Base-by-base conservation (phyloP, 2,113 vertebrate genomes). In the Pimephales promelas region DNA sequence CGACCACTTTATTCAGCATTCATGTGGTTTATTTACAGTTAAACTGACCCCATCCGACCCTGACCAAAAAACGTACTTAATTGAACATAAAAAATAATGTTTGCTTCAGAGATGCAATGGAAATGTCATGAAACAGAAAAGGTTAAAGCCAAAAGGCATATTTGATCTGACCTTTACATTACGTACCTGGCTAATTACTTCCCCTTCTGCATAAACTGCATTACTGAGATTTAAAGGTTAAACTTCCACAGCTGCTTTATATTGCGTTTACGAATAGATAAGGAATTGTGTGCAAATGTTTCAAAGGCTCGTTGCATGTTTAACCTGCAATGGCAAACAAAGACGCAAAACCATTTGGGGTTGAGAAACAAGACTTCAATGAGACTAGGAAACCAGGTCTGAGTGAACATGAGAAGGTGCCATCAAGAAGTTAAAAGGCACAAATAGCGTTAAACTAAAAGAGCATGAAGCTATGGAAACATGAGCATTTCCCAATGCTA, bases 171-270 rank as follows among this genome's bases (percentile, higher is more conserved):
- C 92, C 91, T 94, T 93, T 93, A 88, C 86, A 74, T 84, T 80
- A 73, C 81, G 79, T 64, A 83, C 81, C 82, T 85, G 88, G 88
- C 90, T 92, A 93, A 93, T 95, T 92, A 92, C 90, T 84, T 92
- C 90, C 85, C 79, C 87, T 86, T 88, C 87, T 87, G 84, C 87
- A 88, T 88, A 89, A 88, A 86, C 66, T 78, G 79, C 88, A 91
- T 88, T 81, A 70, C 82, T 28, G 54, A 83, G 86, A 90, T 88
- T 89, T 90, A 92, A 93, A 94, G 91, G 92, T 93, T 92, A 92
- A 92, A 85, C 88, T 90, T 88, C 77, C 83, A 81, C 75, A 81
- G 88, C 88, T 88, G 87, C 87, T 88, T 87, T 85, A 89, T 85
- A 87, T 83, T 87, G 88, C 90, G 68, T 34, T 79, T 79, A 49